Base-by-base conservation (phyloP, 1,140 invertebrate genomes). In the Eriosoma lanigerum region DNA sequence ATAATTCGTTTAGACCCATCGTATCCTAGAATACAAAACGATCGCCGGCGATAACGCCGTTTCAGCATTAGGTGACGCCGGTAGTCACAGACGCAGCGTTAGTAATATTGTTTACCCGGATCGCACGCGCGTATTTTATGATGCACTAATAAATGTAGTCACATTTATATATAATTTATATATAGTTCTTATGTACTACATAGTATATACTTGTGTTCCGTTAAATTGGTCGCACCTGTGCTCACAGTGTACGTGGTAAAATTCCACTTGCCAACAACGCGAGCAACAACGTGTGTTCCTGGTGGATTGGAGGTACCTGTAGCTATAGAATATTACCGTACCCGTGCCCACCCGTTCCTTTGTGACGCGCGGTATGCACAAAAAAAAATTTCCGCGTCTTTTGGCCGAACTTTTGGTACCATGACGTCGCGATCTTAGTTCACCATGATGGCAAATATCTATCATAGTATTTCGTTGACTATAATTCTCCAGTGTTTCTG, bases 191-290 rank as follows among this genome's bases (percentile, higher is more conserved):
- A 10, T 19, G 17, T 64, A 38, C 10, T n/a, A n/a, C n/a, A n/a
- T n/a, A n/a, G n/a, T n/a, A n/a, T n/a, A n/a, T n/a, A n/a, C n/a
- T 21, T 46, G n/a, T n/a, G 64, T 46, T n/a, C 38, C 19, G 9
- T n/a, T 6, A 9, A 68, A 19, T 58, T n/a, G 19, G n/a, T 58
- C 44, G n/a, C 68, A 72, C 68, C 32, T 46, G 62, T 66, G 38
- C 60, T 60, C 56, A 68, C 64, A 72, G 38, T 21, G 56, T 56
- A 68, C 58, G 72, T 81, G 76, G 62, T 50, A 17, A 24, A 46
- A 46, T 80, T 38, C 12, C 29, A 64, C 44, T 82, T n/a, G 70
- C 13, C 12, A n/a, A 1, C 4, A 21, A 21, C 62, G 32, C 19
- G 62, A 38, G 48, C n/a, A n/a, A 32, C 60, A 21, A 21, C 62